These are phyloP conservation scores for Semnornis frantzii DNA, from an alignment of 2,113 vertebrate genomes.

Conservation along the genomic window DNA sequence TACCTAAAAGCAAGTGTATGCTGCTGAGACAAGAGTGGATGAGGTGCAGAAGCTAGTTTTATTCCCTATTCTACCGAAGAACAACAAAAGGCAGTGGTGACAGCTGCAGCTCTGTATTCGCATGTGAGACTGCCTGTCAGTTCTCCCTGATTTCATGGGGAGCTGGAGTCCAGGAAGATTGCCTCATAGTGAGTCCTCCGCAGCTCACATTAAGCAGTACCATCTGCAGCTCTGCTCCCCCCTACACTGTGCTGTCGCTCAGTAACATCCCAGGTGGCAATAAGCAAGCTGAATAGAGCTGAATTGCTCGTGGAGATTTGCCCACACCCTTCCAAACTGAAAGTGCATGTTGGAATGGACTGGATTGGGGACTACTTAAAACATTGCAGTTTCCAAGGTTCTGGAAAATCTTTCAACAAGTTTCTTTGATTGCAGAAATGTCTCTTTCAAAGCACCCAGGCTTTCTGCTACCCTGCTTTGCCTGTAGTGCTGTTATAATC, in stretches of 20 bases:
- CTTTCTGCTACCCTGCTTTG: background rate
- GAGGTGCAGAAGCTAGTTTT: background rate
- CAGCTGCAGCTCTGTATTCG: background rate
- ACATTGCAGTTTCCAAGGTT: background rate
- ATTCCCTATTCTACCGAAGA: background rate
- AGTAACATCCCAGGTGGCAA: background rate
- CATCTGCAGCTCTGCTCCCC: background rate
- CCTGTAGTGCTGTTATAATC: background rate
- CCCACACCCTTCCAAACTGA: background rate
- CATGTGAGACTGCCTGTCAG: background rate
- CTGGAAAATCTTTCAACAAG: background rate
- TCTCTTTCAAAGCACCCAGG: background rate
- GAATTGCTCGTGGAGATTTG: background rate
- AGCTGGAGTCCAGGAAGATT: background rate
- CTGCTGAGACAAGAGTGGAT: background rate
- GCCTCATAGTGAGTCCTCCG: background rate
- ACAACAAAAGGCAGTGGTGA: background rate
- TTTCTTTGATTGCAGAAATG: background rate
- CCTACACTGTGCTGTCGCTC: background rate
- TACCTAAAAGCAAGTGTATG: background rate
- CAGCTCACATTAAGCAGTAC: background rate
- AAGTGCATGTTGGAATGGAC: background rate
- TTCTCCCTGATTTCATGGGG: background rate
- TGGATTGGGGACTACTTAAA: background rate
- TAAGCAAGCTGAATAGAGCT: background rate